Percentiles rank a stretch among this genome's conserved stretches.
Conservation (phyloP, 2,797 vertebrate genomes). For the Microhierax caerulescens region DNA sequence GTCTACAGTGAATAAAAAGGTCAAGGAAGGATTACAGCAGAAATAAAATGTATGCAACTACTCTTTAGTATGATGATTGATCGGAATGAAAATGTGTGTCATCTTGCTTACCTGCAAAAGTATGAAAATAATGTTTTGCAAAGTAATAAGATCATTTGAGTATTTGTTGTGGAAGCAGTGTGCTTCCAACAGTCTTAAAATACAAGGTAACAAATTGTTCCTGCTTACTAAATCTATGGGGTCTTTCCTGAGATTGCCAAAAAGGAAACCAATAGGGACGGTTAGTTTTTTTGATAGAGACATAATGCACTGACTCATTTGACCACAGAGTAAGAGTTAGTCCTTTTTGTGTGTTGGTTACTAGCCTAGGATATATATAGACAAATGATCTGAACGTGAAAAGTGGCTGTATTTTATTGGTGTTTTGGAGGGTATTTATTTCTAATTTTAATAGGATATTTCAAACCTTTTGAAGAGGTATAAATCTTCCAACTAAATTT, state of each 20-base stretch:
- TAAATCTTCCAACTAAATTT: not conserved
- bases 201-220: not conserved
- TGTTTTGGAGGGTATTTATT: not conserved
- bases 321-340: not conserved
- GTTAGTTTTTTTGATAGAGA: not conserved
- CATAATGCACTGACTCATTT: not conserved
- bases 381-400: not conserved
- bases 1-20: not conserved
- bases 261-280: not conserved
- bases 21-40: not conserved
- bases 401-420: not conserved
- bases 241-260: not conserved
- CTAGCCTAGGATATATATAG: not conserved
- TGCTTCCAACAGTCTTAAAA: not conserved
- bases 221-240: not conserved
- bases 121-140: not conserved
- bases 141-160: not conserved
- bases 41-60: not conserved
- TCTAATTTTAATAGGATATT: not conserved
- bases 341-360: not conserved
- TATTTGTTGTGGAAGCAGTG: not conserved
- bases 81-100: not conserved
- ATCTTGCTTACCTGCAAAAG: not conserved
- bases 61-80: not conserved
- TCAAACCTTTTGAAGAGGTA: not conserved